Conservation (phyloP, 2,113 vertebrate genomes). For the Peromyscus californicus region DNA sequence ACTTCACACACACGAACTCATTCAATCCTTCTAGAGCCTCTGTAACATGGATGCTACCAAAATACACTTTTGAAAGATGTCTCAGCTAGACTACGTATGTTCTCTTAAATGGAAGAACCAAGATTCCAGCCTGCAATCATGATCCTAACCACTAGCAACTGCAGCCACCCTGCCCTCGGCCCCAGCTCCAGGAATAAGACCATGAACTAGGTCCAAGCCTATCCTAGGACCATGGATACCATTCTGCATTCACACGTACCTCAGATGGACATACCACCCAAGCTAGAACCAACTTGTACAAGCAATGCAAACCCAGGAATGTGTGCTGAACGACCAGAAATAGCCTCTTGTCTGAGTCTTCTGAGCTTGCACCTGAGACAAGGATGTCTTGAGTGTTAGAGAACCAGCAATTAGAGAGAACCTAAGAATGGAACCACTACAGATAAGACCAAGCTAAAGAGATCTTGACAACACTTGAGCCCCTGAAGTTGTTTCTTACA, state of each 20-base stretch:
- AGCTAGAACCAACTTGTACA: not conserved
- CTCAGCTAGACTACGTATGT: not conserved
- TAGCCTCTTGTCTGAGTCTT: not conserved
- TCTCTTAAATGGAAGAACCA: slow-evolving; percentile 20
- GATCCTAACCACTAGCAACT: not conserved
- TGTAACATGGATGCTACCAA: not conserved
- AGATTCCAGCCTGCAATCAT: not conserved
- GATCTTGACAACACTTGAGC: not conserved
- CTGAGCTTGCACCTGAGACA: slow-evolving; percentile 20
- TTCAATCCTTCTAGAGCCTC: not conserved
- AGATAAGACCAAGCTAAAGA: not conserved
- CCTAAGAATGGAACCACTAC: not conserved
- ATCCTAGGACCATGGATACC: not conserved
- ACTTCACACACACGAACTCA: not conserved
- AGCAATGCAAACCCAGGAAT: not conserved
- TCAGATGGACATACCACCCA: not conserved
- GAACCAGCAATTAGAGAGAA: not conserved
- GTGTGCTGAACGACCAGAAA: not conserved
- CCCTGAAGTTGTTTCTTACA: not conserved
- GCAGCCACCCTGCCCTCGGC: not conserved
- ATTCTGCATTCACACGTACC: not conserved
- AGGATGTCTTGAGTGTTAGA: not conserved
- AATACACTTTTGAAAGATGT: slow-evolving; percentile 12
- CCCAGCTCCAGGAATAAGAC: not conserved
- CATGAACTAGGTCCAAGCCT: not conserved